phyloP scores from a whole-genome alignment of 1,140 invertebrate species.

The Bactericera cockerelli region DNA sequence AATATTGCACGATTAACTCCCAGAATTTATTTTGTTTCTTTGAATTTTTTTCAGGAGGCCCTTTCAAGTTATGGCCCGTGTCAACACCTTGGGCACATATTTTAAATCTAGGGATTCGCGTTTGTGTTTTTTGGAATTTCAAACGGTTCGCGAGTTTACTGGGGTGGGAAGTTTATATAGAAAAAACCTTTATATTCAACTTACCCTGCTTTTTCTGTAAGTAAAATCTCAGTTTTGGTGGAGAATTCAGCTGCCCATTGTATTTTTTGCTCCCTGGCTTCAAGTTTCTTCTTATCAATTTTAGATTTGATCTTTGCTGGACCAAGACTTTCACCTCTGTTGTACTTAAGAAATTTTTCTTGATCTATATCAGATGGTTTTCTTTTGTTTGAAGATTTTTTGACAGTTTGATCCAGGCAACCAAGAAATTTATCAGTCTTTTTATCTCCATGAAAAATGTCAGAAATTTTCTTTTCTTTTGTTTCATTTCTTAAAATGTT shows the following conservation, averaged over 20 bases:
- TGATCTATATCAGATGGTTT: conserved; percentile 10
- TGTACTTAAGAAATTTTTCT: conserved; percentile 39
- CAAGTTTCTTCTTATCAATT: conserved; percentile 41
- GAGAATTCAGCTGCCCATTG: conserved; percentile 53
- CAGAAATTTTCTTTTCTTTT: background rate
- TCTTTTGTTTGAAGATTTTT: background rate
- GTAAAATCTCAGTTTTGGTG: conserved; percentile 54
- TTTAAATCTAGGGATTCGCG: too few species aligned
- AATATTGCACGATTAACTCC: too few species aligned
- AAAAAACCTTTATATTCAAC: background rate
- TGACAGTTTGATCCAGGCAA: conserved; percentile 1
- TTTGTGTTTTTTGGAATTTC: too few species aligned
- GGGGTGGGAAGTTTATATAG: background rate
- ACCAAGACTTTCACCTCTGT: conserved; percentile 41
- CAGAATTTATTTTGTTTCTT: too few species aligned
- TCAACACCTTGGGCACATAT: background rate
- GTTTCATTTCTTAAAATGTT: background rate
- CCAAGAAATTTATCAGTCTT: background rate
- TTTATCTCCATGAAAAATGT: background rate
- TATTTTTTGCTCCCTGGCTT: conserved; percentile 45
- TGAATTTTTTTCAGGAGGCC: background rate
- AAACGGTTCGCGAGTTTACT: background rate
- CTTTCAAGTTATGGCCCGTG: background rate
- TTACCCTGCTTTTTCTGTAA: conserved; percentile 59
- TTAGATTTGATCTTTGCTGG: conserved; percentile 43